These are phyloP conservation scores for Chanos chanos DNA, from an alignment of 2,797 vertebrate genomes.

Conservation along the genomic window DNA sequence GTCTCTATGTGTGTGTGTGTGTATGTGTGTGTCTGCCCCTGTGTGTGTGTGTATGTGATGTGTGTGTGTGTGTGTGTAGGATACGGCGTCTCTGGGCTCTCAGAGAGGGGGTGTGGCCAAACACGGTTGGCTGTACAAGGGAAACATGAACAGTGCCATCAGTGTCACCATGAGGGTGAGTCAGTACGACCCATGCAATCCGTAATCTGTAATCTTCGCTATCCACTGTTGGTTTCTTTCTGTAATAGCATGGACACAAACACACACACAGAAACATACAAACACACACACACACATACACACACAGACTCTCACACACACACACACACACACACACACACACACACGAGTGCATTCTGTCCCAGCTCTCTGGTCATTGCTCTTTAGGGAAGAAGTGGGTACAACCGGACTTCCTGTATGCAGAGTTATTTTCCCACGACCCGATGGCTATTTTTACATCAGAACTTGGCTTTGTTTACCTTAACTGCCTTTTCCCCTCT, in stretches of 20 bases:
- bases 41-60: neutral
- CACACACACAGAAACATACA: neutral
- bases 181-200: neutral
- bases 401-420: conserved; percentile 19
- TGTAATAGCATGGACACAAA: neutral
- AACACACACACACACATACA: neutral
- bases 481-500: neutral
- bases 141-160: conserved; percentile 98
- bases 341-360: neutral
- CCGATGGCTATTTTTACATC: neutral
- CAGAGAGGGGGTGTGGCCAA: conserved; percentile 96
- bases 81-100: conserved; percentile 89
- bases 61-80: conserved; percentile 64
- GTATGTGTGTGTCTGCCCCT: neutral
- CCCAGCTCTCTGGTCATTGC: too few relatives aligned
- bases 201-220: too few relatives aligned
- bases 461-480: neutral
- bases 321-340: neutral
- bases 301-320: neutral
- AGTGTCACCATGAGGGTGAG: conserved; percentile 97
- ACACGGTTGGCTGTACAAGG: conserved; percentile 97
- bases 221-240: too few relatives aligned
- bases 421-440: conserved; percentile 29
- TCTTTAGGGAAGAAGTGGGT: conserved; percentile 5
- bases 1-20: conserved; percentile 5